These are phyloP conservation scores for Melanotaenia pygmaea DNA, from an alignment of 2,797 vertebrate genomes.

Conservation along the genomic window DNA sequence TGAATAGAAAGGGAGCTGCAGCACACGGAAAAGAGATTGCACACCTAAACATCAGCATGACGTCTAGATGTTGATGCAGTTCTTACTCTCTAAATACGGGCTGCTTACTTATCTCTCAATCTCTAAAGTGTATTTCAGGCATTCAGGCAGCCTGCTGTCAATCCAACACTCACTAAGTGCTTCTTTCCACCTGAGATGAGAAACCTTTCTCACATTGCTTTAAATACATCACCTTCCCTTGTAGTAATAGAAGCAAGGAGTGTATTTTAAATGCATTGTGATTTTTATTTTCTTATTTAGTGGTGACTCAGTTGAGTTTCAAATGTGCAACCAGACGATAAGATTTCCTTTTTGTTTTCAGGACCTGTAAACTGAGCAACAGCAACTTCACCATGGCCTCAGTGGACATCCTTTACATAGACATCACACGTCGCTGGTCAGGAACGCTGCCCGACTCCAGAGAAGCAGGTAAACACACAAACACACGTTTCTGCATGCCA, in stretches of 20 bases:
- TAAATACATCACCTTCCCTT: background rate
- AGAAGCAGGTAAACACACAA: slow-evolving; percentile 86
- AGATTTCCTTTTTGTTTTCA: slow-evolving; percentile 53
- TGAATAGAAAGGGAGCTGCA: background rate
- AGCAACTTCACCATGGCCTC: slow-evolving; percentile 93
- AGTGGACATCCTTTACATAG: slow-evolving; percentile 96
- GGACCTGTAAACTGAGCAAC: slow-evolving; percentile 93
- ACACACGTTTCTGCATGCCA: background rate
- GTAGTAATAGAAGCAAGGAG: background rate
- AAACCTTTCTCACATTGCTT: background rate
- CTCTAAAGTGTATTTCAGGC: background rate
- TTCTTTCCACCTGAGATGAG: background rate
- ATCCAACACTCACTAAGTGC: background rate
- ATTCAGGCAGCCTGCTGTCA: background rate
- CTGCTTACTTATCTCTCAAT: slow-evolving; percentile 1
- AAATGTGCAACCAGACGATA: background rate
- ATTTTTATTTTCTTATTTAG: background rate
- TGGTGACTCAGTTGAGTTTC: background rate
- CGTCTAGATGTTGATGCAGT: too few relatives aligned
- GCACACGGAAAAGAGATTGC: background rate
- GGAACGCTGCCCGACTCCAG: slow-evolving; percentile 82
- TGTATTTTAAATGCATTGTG: background rate
- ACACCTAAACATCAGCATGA: background rate
- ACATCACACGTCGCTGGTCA: slow-evolving; percentile 93
- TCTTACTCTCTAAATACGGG: background rate